Evolutionary conservation across 2,888 invertebrate genomes (phyloP), one percentile per base, ranked within the genome.

Genomic region (Troglohyphantes excavatus): DNA sequence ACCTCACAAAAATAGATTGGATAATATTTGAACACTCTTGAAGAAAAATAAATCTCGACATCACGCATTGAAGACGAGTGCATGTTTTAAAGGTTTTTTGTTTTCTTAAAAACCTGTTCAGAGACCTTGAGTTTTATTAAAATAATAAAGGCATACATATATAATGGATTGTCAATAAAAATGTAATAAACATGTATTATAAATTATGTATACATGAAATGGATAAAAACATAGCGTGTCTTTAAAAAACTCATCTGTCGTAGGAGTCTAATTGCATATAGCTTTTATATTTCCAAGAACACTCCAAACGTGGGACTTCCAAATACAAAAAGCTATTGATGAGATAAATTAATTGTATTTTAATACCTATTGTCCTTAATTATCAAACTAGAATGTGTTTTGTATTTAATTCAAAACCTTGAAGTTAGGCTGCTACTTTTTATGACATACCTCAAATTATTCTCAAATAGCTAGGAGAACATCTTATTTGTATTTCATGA

Each of bases 1-100:
- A 39, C 21, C 19, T 65, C 68, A 43, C 73, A 9, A 23, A 46
- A 84, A 67, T 63, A 75, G 75, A 84, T 75, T 63, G 61, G 39
- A 39, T 65, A 53, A 53, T 53, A 83, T 83, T 83, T 72, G 75
- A 84, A 72, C 46, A 72, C 53, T 70, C 43, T 68, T 70, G 17
- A n/a, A 53, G n/a, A 53, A 53, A 53, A 53, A 46, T 46, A 53
- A 53, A 53, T 53, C 53, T 13, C n/a, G 17, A 13, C 53, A 53
- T 53, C 53, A 53, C 53, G 53, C 53, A 33, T 33, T 33, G 33
- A 33, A 33, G 33, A 9, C 3, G 33, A 33, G 33, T 33, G 33
- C 33, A 53, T 53, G 53, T 53, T 53, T 53, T 53, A 17, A n/a
- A 53, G 17, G 13, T 9, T n/a, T 53, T 53, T 53, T 53, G 17